These are phyloP conservation scores for Crossocerus cetratus DNA, from an alignment of 2,888 invertebrate species.

Conservation along the genomic window DNA sequence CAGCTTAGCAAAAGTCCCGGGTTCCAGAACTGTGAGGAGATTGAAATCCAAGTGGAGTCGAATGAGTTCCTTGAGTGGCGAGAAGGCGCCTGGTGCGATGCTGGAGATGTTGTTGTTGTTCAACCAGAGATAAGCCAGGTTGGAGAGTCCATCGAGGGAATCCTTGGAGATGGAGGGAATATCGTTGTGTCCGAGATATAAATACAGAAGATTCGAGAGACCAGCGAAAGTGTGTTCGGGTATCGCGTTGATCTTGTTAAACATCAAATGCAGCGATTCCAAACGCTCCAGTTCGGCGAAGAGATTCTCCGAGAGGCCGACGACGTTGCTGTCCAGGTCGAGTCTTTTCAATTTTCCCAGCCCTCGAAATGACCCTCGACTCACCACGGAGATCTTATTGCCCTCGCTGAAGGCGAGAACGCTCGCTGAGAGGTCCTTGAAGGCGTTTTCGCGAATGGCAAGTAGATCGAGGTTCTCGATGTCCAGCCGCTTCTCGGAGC, in stretches of 20 bases:
- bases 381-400: slow-evolving; percentile 50
- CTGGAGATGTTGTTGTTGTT: slow-evolving; percentile 73
- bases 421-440: slow-evolving; percentile 43
- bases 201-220: slow-evolving; percentile 71
- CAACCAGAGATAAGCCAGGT: slow-evolving; percentile 65
- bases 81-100: slow-evolving; percentile 72
- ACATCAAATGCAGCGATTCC: slow-evolving; percentile 72
- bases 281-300: slow-evolving; percentile 73
- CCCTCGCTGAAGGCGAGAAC: slow-evolving; percentile 36
- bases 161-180: slow-evolving; percentile 68
- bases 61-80: slow-evolving; percentile 66
- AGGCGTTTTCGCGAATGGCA: slow-evolving; percentile 46
- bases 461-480: slow-evolving; percentile 47
- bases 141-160: slow-evolving; percentile 39
- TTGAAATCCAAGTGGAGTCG: slow-evolving; percentile 75
- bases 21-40: slow-evolving; percentile 68
- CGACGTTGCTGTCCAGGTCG: slow-evolving; percentile 46
- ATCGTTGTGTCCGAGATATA: slow-evolving; percentile 74
- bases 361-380: slow-evolving; percentile 43
- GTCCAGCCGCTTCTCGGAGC: slow-evolving; percentile 25
- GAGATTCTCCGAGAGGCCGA: slow-evolving; percentile 66
- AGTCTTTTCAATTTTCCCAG: slow-evolving; percentile 40
- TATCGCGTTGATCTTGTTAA: slow-evolving; percentile 72
- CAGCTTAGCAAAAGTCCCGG: slow-evolving; percentile 66
- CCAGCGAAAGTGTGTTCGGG: slow-evolving; percentile 74